A percentile compares a stretch with the other conserved stretches of the same genome.
These are phyloP conservation scores for Laspeyria flexula DNA, from an alignment of 2,888 invertebrate species.

Conservation along the genomic window DNA sequence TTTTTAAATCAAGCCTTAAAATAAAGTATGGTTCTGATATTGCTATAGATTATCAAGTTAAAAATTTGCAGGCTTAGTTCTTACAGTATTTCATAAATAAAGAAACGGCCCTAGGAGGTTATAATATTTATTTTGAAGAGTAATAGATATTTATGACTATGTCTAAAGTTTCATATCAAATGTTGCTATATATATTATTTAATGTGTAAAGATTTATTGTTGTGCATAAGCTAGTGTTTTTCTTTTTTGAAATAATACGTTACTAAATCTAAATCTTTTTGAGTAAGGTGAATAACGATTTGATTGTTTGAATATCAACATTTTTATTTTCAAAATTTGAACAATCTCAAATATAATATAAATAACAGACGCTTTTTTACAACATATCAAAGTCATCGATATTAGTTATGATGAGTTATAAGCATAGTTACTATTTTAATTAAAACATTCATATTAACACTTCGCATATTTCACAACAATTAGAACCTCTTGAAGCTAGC, in stretches of 20 bases:
- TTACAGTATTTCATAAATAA: slow-evolving; percentile 12
- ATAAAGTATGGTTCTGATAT: too few relatives aligned
- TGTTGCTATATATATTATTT: background rate
- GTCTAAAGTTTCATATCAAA: background rate
- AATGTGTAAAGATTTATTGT: background rate
- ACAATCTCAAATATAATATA: too few relatives aligned
- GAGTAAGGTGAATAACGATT: too few relatives aligned
- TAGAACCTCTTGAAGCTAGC: background rate
- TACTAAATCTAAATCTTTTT: too few relatives aligned
- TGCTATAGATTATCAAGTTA: too few relatives aligned
- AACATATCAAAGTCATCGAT: too few relatives aligned
- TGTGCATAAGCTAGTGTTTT: background rate
- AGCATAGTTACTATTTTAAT: background rate
- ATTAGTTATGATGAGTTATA: too few relatives aligned
- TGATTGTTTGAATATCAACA: too few relatives aligned
- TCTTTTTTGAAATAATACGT: background rate
- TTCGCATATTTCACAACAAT: background rate
- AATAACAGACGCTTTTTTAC: too few relatives aligned
- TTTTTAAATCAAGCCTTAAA: too few relatives aligned
- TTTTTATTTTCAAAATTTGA: too few relatives aligned
- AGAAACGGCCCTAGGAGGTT: background rate
- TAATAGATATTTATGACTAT: slow-evolving; percentile 10
- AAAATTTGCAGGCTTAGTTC: too few relatives aligned
- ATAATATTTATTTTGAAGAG: slow-evolving; percentile 14
- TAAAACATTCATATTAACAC: background rate